phyloP scores from a whole-genome alignment of 2,113 vertebrate genomes.

The Gadus macrocephalus region DNA sequence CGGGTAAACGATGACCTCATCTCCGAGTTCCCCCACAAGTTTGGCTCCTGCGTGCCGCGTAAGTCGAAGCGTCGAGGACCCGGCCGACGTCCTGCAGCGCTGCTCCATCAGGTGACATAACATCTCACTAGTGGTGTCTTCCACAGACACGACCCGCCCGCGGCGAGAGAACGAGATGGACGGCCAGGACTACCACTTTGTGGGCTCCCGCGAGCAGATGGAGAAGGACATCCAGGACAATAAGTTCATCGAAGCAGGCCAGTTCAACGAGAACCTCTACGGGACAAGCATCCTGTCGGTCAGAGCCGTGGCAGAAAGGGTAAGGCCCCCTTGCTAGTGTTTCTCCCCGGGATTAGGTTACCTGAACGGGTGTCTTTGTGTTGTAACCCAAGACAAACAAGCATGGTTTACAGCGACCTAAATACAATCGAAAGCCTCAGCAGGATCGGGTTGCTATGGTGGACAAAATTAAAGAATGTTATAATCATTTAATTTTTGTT shows the following conservation, averaged over 20 bases:
- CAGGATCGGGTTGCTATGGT: not conserved
- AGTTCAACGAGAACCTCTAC: constrained; percentile 98
- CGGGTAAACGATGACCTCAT: constrained; percentile 97
- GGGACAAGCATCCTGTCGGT: constrained; percentile 98
- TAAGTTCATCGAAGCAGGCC: constrained; percentile 97
- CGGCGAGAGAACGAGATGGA: constrained; percentile 93
- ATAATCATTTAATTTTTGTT: not conserved
- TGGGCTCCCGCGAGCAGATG: constrained; percentile 93
- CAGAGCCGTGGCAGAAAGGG: constrained; percentile 93
- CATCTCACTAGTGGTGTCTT: constrained; percentile 1
- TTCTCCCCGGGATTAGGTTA: not conserved
- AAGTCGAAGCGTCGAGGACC: constrained; percentile 59
- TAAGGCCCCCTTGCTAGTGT: constrained; percentile 52
- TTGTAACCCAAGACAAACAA: not conserved
- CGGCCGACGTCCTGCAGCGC: not conserved
- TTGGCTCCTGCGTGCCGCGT: constrained; percentile 98
- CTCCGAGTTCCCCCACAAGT: constrained; percentile 97
- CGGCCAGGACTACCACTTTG: constrained; percentile 97
- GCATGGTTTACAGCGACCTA: not conserved
- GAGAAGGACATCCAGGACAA: constrained; percentile 99
- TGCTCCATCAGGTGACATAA: not conserved
- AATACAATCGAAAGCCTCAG: not conserved
- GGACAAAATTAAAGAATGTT: not conserved
- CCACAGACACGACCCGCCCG: constrained; percentile 90
- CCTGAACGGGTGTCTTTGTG: not conserved